Conservation (phyloP, 2,888 invertebrate species). For the Omphaloscelis lunosa region DNA sequence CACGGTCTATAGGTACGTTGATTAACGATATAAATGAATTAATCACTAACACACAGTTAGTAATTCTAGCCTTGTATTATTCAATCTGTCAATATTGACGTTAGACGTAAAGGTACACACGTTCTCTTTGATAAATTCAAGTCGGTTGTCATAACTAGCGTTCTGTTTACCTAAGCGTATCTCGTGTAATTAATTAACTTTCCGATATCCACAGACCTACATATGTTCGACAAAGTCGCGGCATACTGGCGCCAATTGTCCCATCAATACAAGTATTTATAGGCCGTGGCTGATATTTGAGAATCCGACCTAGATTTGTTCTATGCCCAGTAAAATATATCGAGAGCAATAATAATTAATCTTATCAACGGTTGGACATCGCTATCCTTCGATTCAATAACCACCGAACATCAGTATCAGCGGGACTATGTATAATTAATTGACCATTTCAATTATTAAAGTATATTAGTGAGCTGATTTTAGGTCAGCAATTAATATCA, state of each 20-base stretch:
- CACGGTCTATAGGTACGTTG: neutral
- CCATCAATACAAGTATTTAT: constrained; percentile 66
- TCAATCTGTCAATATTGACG: constrained; percentile 26
- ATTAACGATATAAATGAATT: constrained; percentile 9
- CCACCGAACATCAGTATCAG: constrained; percentile 44
- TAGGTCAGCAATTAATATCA: constrained; percentile 85
- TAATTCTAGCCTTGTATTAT: constrained; percentile 18
- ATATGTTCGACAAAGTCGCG: constrained; percentile 57
- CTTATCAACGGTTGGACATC: constrained; percentile 47
- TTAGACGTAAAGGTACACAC: constrained; percentile 22
- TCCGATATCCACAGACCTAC: constrained; percentile 56
- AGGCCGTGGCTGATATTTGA: constrained; percentile 43
- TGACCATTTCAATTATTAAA: constrained; percentile 72
- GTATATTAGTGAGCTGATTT: constrained; percentile 77
- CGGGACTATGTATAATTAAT: constrained; percentile 63
- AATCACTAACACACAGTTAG: constrained; percentile 24
- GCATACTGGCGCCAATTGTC: constrained; percentile 63
- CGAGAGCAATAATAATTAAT: constrained; percentile 55
- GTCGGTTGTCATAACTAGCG: constrained; percentile 53
- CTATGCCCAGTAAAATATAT: constrained; percentile 40
- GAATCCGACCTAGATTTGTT: constrained; percentile 59
- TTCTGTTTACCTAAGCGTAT: constrained; percentile 58
- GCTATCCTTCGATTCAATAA: constrained; percentile 47
- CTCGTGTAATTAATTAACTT: constrained; percentile 64
- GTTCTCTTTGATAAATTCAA: constrained; percentile 53